These are phyloP conservation scores for Eupeodes latifasciatus DNA, from an alignment of 2,888 invertebrate species.

Conservation along the genomic window DNA sequence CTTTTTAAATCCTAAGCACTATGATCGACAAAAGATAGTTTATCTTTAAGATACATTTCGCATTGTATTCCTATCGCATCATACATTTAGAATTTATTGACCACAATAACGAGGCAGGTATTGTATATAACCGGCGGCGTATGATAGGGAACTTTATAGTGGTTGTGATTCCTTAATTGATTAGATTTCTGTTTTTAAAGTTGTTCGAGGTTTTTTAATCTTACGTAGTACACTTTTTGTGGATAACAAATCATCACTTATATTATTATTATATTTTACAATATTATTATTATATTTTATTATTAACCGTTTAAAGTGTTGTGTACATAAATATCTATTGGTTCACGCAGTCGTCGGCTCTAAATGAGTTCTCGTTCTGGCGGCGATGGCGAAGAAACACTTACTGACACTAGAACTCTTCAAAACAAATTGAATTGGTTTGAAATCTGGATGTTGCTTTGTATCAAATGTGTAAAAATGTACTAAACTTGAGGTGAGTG, in stretches of 20 bases:
- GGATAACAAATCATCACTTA: too few relatives aligned
- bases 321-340: background rate
- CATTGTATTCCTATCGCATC: background rate
- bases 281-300: background rate
- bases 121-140: background rate
- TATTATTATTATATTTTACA: background rate
- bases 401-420: conserved; percentile 57
- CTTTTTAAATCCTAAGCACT: conserved; percentile 5
- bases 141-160: background rate
- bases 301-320: background rate
- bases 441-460: background rate
- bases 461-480: background rate
- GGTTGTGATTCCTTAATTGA: background rate
- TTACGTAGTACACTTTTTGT: too few relatives aligned
- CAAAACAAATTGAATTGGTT: conserved; percentile 21
- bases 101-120: background rate
- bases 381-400: conserved; percentile 44
- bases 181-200: background rate
- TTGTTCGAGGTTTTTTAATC: too few relatives aligned
- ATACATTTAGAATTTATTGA: background rate
- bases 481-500: conserved; percentile 1
- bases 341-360: background rate
- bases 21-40: background rate
- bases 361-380: conserved; percentile 46
- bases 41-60: conserved; percentile 10